These are phyloP conservation scores for Carassius gibelio DNA, from an alignment of 2,113 vertebrate genomes.

Conservation along the genomic window DNA sequence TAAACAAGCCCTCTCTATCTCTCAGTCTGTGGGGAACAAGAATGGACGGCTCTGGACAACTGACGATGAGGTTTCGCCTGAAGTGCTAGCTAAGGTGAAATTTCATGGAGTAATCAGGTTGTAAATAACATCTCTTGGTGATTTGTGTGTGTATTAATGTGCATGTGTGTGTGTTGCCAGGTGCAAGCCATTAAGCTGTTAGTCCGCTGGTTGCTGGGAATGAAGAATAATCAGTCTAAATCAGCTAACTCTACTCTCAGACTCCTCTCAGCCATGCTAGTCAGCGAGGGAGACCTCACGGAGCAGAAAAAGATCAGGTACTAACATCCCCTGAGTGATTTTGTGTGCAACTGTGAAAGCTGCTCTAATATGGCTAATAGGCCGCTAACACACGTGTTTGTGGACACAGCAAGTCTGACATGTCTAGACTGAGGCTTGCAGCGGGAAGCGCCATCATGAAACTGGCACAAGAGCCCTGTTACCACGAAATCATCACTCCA, in stretches of 20 bases:
- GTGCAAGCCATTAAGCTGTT: conserved; percentile 98
- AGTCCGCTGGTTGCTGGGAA: conserved; percentile 96
- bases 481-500: conserved; percentile 99
- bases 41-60: conserved; percentile 96
- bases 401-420: conserved; percentile 91
- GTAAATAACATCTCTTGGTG: neutral
- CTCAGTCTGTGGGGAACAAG: conserved; percentile 93
- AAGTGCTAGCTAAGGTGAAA: conserved; percentile 93
- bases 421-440: conserved; percentile 96
- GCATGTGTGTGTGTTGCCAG: conserved; percentile 68
- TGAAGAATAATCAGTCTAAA: conserved; percentile 99
- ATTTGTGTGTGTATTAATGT: neutral
- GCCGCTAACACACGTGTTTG: neutral
- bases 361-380: neutral
- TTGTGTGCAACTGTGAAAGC: neutral
- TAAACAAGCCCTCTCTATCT: conserved; percentile 47
- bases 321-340: neutral
- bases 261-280: conserved; percentile 94
- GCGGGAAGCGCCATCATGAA: conserved; percentile 99
- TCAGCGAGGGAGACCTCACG: conserved; percentile 97
- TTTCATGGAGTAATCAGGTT: neutral
- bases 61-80: conserved; percentile 97
- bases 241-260: conserved; percentile 97
- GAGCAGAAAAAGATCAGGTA: conserved; percentile 98
- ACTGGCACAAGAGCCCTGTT: conserved; percentile 97